These are phyloP conservation scores for Heloderma charlesbogerti DNA, from an alignment of 2,113 vertebrate species.

Conservation along the genomic window DNA sequence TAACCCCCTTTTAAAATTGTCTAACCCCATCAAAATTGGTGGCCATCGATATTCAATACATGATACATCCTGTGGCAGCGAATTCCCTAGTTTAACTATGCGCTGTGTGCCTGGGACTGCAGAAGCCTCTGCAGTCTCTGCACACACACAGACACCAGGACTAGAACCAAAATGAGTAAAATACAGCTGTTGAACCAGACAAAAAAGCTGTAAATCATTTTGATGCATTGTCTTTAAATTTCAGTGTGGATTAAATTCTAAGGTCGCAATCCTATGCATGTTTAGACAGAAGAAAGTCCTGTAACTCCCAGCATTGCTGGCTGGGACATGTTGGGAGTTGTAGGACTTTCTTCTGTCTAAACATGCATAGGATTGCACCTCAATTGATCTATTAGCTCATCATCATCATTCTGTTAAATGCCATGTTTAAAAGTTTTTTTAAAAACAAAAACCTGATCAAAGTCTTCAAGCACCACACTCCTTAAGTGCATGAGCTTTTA, in stretches of 20 bases:
- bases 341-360: too few species aligned
- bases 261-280: too few species aligned
- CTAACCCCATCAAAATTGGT: too few species aligned
- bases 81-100: too few species aligned
- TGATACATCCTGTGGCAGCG: too few species aligned
- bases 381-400: slow-evolving; percentile 44
- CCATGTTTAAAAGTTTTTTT: slow-evolving; percentile 39
- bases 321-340: too few species aligned
- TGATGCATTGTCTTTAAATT: neutral
- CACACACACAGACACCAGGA: neutral
- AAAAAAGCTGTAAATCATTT: neutral
- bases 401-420: neutral
- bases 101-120: neutral
- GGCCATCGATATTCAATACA: too few species aligned
- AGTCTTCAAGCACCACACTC: slow-evolving; percentile 40
- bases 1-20: too few species aligned
- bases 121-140: neutral
- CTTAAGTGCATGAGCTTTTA: slow-evolving; percentile 61
- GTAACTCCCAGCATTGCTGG: too few species aligned
- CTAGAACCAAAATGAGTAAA: neutral
- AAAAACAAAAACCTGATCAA: slow-evolving; percentile 49
- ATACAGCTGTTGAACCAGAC: neutral
- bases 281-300: too few species aligned
- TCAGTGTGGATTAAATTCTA: slow-evolving; percentile 7
- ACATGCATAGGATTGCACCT: too few species aligned